phyloP scores from a whole-genome alignment of 2,113 vertebrate species.

The Callospermophilus lateralis region DNA sequence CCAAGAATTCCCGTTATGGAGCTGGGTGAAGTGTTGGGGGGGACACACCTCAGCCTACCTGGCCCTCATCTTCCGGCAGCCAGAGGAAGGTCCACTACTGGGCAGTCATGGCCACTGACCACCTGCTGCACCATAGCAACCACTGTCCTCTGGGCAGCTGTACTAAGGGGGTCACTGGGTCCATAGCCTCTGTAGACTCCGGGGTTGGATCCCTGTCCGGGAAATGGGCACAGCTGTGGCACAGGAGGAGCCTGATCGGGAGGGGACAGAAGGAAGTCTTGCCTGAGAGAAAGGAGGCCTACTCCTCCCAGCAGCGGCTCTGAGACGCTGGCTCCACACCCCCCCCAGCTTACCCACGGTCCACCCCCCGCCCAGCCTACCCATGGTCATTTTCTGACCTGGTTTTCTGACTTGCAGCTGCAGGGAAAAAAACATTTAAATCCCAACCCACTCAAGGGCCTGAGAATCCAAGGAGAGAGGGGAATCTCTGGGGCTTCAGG shows the following conservation, averaged over 20 bases:
- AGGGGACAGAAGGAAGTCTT: neutral
- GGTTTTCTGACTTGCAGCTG: conserved; percentile 56
- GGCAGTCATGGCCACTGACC: neutral
- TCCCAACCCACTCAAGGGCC: neutral
- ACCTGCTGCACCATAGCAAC: neutral
- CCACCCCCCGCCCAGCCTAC: neutral
- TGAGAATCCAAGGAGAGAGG: neutral
- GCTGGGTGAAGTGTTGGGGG: too few relatives aligned
- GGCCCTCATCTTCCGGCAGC: neutral
- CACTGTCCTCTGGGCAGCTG: neutral
- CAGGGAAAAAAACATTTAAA: neutral
- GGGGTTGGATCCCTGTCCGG: neutral
- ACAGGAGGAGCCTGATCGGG: neutral
- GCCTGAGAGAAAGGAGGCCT: neutral
- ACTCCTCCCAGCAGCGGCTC: neutral
- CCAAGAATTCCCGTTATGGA: neutral
- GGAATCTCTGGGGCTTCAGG: neutral
- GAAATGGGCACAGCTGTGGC: neutral
- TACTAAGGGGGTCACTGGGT: neutral
- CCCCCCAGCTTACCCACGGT: neutral
- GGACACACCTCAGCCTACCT: too few relatives aligned
- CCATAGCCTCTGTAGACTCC: neutral
- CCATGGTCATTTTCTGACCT: conserved; percentile 52
- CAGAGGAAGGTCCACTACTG: neutral
- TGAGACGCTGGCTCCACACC: neutral